Conservation (phyloP, 2,888 invertebrate species). For the Steinernema carpocapsae region DNA sequence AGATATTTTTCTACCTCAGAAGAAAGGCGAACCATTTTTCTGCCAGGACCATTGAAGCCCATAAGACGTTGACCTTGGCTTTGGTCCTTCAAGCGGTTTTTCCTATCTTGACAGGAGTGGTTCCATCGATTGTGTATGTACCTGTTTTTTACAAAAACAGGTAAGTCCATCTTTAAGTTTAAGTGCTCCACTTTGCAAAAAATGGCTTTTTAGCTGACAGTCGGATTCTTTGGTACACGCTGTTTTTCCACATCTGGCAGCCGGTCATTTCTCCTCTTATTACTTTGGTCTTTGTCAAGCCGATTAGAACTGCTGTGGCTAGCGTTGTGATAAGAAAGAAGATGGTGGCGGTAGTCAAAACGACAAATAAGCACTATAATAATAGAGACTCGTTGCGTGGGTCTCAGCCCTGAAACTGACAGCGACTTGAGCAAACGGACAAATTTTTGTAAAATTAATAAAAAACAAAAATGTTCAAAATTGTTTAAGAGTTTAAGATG, state of each 20-base stretch:
- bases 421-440: no score
- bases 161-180: neutral
- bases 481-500: no score
- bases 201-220: neutral
- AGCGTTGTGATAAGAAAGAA: neutral
- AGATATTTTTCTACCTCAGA: neutral
- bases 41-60: neutral
- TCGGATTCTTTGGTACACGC: slow-evolving; percentile 1
- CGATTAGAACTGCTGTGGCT: neutral
- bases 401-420: no score
- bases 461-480: no score
- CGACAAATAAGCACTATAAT: no score
- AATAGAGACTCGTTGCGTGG: no score
- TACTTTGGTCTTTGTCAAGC: neutral
- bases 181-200: no score
- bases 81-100: slow-evolving; percentile 13
- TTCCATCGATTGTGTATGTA: slow-evolving; percentile 4
- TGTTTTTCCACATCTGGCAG: neutral
- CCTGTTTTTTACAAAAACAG: neutral
- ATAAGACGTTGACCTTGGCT: neutral
- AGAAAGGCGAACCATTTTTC: neutral
- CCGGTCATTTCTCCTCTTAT: slow-evolving; percentile 4
- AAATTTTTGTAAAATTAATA: no score
- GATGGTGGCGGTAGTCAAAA: no score
- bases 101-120: neutral